These are phyloP conservation scores for Catharus bicknelli DNA, from an alignment of 2,113 vertebrate species.

Conservation along the genomic window DNA sequence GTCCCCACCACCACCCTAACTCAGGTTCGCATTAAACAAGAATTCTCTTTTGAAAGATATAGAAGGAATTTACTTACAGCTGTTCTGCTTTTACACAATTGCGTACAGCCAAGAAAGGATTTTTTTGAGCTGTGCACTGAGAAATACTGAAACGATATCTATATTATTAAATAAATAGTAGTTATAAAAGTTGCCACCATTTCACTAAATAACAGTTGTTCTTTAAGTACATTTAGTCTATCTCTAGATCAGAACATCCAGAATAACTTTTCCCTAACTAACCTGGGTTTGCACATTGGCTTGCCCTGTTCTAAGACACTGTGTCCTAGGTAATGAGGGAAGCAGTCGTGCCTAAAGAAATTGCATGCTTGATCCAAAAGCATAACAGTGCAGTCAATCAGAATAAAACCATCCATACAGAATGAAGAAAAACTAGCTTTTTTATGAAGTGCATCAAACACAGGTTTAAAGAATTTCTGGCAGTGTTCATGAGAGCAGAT, in stretches of 20 bases:
- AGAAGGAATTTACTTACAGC: background rate
- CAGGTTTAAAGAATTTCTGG: background rate
- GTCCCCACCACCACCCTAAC: rapidly evolving
- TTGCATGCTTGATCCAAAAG: background rate
- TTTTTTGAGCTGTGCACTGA: background rate
- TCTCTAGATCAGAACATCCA: background rate
- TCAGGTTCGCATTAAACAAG: background rate
- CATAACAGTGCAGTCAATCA: background rate
- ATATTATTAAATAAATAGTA: background rate
- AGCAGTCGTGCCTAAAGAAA: background rate
- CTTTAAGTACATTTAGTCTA: background rate
- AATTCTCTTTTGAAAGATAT: background rate
- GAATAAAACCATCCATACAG: background rate
- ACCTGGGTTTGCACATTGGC: background rate
- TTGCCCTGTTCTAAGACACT: background rate
- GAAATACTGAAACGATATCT: background rate
- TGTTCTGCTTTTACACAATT: background rate
- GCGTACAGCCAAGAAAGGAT: background rate
- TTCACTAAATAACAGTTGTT: background rate
- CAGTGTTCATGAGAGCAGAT: background rate
- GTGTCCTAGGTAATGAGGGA: background rate
- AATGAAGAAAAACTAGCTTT: background rate
- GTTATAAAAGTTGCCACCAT: background rate
- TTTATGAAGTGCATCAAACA: background rate
- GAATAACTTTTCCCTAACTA: background rate